A percentile compares a stretch with the other conserved stretches of the same genome.
Evolutionary conservation across 2,113 vertebrate genomes (phyloP).

Genomic region (Vanacampus margaritifer): DNA sequence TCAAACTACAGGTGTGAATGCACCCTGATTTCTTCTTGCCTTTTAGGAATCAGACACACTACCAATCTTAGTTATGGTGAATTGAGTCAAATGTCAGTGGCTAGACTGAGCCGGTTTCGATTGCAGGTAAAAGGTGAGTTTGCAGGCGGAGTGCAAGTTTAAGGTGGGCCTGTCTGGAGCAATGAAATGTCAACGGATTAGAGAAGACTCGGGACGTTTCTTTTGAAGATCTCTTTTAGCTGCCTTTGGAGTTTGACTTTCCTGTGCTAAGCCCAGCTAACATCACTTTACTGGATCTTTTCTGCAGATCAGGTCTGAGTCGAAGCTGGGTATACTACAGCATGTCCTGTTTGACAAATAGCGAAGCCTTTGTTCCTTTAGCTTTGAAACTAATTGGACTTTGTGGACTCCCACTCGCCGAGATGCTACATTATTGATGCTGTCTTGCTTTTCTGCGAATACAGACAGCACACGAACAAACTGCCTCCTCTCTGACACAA

Average conservation of each 20-base stretch:
- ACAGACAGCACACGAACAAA: constrained; percentile 63
- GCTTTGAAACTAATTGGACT: constrained; percentile 79
- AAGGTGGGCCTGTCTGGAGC: constrained; percentile 68
- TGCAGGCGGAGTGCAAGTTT: constrained; percentile 42
- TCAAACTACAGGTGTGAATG: not conserved
- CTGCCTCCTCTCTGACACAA: constrained; percentile 64
- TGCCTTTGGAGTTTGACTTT: constrained; percentile 68
- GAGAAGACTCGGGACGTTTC: constrained; percentile 62
- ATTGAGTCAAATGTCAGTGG: constrained; percentile 24
- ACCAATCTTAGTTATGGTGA: constrained; percentile 6
- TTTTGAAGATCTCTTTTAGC: constrained; percentile 74
- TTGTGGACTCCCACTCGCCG: constrained; percentile 69
- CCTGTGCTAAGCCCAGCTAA: constrained; percentile 62
- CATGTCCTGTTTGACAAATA: constrained; percentile 76
- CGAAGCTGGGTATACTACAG: constrained; percentile 62
- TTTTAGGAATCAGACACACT: not conserved
- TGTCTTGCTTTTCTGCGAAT: constrained; percentile 63
- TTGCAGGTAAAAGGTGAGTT: constrained; percentile 49
- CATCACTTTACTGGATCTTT: constrained; percentile 54
- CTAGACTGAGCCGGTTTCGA: constrained; percentile 31
- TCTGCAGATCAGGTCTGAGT: constrained; percentile 63
- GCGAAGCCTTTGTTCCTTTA: constrained; percentile 70
- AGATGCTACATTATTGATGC: constrained; percentile 77
- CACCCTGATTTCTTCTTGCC: not conserved
- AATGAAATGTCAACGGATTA: constrained; percentile 69